Evolutionary conservation across 2,888 invertebrate species (phyloP).

Genomic region (Drosophila prolongata): DNA sequence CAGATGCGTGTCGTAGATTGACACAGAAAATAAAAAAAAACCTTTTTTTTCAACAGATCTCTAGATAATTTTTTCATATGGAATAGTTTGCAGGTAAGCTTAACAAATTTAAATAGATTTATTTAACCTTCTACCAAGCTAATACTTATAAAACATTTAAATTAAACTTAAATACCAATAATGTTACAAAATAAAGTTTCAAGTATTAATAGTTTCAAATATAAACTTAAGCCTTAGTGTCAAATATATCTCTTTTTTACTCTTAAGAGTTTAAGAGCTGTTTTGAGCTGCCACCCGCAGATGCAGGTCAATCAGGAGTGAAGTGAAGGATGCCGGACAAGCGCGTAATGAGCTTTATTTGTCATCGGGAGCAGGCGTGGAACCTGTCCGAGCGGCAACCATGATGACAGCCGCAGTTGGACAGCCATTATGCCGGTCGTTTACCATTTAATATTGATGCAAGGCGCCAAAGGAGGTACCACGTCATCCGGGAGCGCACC

Average conservation of each 20-base stretch:
- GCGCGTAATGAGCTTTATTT: conserved; percentile 53
- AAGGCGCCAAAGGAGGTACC: conserved; percentile 36
- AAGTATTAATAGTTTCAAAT: no score
- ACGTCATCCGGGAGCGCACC: conserved; percentile 34
- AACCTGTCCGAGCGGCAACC: conserved; percentile 13
- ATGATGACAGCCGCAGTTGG: conserved; percentile 41
- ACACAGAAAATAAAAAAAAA: background rate
- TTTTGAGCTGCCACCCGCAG: conserved; percentile 25
- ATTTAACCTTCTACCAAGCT: no score
- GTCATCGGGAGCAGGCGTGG: conserved; percentile 27
- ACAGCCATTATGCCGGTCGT: conserved; percentile 43
- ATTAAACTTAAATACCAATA: no score
- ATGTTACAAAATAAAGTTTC: no score
- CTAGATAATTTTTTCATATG: no score
- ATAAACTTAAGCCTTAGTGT: no score
- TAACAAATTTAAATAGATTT: no score
- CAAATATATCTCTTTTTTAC: no score
- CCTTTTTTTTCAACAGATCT: background rate
- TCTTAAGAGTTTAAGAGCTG: no score
- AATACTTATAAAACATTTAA: no score
- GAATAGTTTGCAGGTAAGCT: no score
- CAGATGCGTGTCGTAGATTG: conserved; percentile 1
- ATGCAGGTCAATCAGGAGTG: conserved; percentile 34
- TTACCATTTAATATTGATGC: conserved; percentile 58
- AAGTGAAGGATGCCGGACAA: conserved; percentile 25